Evolutionary conservation across 2,888 invertebrate genomes (phyloP).

Genomic region (Dryococelus australis): DNA sequence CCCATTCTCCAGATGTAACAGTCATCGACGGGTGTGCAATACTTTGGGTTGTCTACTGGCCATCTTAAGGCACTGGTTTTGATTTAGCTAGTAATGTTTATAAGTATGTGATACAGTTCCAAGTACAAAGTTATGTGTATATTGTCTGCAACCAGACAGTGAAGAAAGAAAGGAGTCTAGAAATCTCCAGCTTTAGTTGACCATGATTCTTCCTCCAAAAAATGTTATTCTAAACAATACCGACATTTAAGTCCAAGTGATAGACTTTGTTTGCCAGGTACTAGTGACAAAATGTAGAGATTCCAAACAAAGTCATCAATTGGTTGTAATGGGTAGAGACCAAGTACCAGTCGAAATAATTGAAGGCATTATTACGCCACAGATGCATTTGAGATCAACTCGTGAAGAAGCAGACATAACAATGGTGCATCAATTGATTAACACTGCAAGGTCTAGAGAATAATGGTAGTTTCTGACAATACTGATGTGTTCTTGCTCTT

Average conservation of each 20-base stretch:
- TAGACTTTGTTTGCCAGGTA: neutral
- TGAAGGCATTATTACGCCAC: neutral
- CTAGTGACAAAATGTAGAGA: neutral
- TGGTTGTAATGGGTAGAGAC: neutral
- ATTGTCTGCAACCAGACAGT: neutral
- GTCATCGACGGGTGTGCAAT: slow-evolving; percentile 6
- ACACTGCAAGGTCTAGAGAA: neutral
- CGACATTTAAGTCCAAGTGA: neutral
- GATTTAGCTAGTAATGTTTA: neutral
- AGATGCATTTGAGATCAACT: neutral
- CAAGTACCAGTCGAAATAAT: neutral
- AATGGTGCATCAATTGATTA: slow-evolving; percentile 1
- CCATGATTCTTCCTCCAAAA: neutral
- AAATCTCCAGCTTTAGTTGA: neutral
- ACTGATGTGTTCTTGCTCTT: neutral
- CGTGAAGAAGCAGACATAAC: neutral
- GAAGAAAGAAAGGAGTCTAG: slow-evolving; percentile 6
- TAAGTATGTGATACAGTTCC: neutral
- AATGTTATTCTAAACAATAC: neutral
- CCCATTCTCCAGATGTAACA: neutral
- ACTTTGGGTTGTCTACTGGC: neutral
- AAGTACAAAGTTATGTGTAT: neutral
- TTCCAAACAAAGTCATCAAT: neutral
- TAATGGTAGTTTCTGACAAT: neutral
- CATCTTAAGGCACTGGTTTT: neutral